A percentile compares a stretch with the other conserved stretches of the same genome.
phyloP scores from a whole-genome alignment of 2,113 vertebrate species.

The Lepisosteus osseus region DNA sequence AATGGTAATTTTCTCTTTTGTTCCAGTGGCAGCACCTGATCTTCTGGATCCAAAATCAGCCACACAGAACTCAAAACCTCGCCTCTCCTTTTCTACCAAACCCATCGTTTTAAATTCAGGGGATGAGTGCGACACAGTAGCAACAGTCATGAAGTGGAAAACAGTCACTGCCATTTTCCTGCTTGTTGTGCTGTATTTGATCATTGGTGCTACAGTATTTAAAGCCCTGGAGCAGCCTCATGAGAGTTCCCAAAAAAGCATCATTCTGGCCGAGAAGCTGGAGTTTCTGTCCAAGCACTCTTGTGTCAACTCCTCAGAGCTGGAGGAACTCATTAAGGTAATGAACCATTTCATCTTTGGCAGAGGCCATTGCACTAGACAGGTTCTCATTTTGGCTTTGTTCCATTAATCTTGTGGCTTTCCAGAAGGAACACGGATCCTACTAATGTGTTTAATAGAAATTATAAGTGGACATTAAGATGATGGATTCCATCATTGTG shows the following conservation, averaged over 20 bases:
- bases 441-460: too few species aligned
- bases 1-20: too few species aligned
- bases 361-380: neutral
- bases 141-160: constrained; percentile 98
- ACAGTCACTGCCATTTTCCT: constrained; percentile 95
- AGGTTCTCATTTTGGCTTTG: neutral
- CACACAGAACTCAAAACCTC: constrained; percentile 89
- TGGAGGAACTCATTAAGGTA: constrained; percentile 94
- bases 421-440: too few species aligned
- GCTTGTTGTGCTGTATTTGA: constrained; percentile 92
- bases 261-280: constrained; percentile 85
- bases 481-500: too few species aligned
- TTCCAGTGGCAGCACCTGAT: constrained; percentile 94
- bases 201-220: constrained; percentile 94
- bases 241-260: constrained; percentile 82
- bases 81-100: constrained; percentile 89
- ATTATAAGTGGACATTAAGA: too few species aligned
- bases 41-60: constrained; percentile 96
- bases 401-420: neutral
- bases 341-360: too few species aligned
- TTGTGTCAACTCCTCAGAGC: constrained; percentile 87
- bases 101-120: constrained; percentile 80
- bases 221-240: constrained; percentile 90
- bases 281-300: constrained; percentile 80
- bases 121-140: constrained; percentile 78